Conservation (phyloP, 2,797 vertebrate genomes). For the Myotis planiceps region DNA sequence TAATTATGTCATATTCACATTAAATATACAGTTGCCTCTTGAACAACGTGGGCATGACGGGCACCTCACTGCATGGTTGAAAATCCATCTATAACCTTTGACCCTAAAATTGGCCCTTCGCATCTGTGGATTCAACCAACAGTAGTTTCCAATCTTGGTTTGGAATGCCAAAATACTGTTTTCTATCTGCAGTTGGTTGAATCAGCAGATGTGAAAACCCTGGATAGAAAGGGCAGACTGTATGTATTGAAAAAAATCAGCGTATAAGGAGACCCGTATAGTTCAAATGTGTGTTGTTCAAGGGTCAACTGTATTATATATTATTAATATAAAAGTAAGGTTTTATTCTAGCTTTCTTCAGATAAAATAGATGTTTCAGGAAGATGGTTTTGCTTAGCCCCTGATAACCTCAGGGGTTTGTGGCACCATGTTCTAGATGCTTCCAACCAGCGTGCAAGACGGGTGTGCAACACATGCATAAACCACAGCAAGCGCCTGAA, state of each 20-base stretch:
- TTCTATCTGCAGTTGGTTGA: neutral
- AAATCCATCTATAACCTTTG: neutral
- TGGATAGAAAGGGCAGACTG: neutral
- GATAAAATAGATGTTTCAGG: neutral
- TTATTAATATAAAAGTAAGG: neutral
- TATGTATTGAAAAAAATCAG: neutral
- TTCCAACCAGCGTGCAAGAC: neutral
- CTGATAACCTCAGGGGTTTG: neutral
- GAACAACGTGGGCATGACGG: neutral
- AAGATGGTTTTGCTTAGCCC: constrained; percentile 7
- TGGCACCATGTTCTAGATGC: neutral
- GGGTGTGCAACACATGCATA: accelerated
- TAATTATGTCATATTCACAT: neutral
- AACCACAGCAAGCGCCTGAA: neutral
- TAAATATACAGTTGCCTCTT: neutral
- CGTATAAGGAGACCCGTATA: neutral
- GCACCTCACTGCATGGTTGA: neutral
- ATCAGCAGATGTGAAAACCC: neutral
- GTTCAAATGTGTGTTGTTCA: neutral
- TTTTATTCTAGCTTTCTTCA: neutral
- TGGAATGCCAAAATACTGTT: neutral
- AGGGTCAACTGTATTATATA: neutral
- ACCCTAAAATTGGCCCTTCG: neutral
- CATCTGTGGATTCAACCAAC: neutral
- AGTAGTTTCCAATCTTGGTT: neutral